Evolutionary conservation across 2,113 vertebrate species (phyloP).

Genomic region (Caretta caretta): DNA sequence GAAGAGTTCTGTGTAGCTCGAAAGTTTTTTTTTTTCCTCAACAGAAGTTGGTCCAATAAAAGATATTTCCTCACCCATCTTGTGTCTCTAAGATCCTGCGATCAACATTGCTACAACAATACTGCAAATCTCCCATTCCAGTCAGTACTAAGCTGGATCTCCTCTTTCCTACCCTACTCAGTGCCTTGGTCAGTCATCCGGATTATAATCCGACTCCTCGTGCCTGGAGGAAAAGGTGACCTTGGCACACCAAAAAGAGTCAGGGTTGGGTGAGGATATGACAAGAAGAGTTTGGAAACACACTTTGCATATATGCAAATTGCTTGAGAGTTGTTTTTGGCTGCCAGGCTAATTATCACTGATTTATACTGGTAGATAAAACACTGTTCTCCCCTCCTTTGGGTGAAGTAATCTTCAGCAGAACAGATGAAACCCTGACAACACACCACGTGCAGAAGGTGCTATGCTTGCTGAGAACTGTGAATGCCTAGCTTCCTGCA

Average conservation of each 20-base stretch:
- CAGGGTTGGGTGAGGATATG: neutral
- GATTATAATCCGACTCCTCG: neutral
- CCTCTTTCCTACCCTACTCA: neutral
- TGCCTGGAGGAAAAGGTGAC: neutral
- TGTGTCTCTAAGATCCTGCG: neutral
- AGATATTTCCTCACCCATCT: neutral
- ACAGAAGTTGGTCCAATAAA: neutral
- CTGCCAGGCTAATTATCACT: neutral
- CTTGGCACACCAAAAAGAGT: neutral
- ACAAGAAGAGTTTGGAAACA: neutral
- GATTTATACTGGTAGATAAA: neutral
- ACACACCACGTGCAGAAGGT: neutral
- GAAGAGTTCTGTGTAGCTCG: neutral
- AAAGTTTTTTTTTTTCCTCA: neutral
- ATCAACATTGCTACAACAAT: neutral
- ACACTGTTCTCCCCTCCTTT: neutral
- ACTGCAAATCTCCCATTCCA: neutral
- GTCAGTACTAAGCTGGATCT: neutral
- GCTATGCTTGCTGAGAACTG: neutral
- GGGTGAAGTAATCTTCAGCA: neutral
- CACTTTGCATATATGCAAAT: neutral
- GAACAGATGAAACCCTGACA: neutral
- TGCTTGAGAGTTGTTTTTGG: neutral
- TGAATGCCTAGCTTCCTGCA: neutral
- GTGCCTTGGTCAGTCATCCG: neutral